Conservation (phyloP, 2,113 vertebrate genomes). For the Bostrychus sinensis region DNA sequence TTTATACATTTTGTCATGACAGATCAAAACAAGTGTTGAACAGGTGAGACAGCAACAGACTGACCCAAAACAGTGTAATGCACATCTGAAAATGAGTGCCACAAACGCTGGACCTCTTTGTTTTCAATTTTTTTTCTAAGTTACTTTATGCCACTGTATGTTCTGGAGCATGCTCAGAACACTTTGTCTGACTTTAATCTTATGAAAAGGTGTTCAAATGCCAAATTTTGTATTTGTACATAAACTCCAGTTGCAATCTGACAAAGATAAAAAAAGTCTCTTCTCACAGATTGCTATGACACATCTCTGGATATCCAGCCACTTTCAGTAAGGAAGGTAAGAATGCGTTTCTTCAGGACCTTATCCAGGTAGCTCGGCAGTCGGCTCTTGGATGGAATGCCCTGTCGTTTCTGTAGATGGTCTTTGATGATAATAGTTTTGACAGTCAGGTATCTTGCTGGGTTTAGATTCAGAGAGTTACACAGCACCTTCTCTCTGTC, state of each 20-base stretch:
- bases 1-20: background rate
- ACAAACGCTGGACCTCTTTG: too few species aligned
- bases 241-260: background rate
- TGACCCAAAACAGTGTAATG: background rate
- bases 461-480: slow-evolving; percentile 90
- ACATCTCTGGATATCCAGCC: slow-evolving; percentile 96
- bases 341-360: slow-evolving; percentile 94
- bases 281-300: slow-evolving; percentile 75
- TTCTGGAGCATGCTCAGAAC: background rate
- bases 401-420: slow-evolving; percentile 95
- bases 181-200: background rate
- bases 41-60: background rate
- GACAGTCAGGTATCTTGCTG: slow-evolving; percentile 92
- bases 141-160: too few species aligned
- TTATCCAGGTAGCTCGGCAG: slow-evolving; percentile 96
- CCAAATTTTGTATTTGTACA: background rate
- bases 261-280: background rate
- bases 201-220: background rate
- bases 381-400: slow-evolving; percentile 94
- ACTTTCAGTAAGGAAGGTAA: slow-evolving; percentile 95
- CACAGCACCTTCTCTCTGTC: slow-evolving; percentile 96
- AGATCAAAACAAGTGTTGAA: background rate
- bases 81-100: background rate
- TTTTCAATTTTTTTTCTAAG: too few species aligned
- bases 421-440: slow-evolving; percentile 99